A percentile compares a stretch with the other conserved stretches of the same genome.
Evolutionary conservation across 1,140 invertebrate species (phyloP).

Genomic region (Anthonomus grandis): DNA sequence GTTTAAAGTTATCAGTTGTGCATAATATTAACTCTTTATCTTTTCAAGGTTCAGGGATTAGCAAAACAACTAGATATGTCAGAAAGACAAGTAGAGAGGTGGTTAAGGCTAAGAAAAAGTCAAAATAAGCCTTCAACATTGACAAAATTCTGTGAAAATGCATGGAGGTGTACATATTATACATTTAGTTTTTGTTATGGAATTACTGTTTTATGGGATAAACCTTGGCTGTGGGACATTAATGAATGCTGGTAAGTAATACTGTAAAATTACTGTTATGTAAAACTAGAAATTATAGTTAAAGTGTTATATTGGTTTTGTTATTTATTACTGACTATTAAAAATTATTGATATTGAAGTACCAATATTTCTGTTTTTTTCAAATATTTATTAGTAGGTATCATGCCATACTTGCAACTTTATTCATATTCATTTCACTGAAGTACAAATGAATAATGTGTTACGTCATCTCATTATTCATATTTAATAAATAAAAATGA

Average conservation of each 20-base stretch:
- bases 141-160: conserved; percentile 89
- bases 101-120: conserved; percentile 76
- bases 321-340: too few species aligned
- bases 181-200: conserved; percentile 80
- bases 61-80: conserved; percentile 84
- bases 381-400: too few species aligned
- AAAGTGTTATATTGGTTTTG: too few species aligned
- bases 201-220: conserved; percentile 78
- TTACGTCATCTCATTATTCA: too few species aligned
- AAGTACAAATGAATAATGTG: too few species aligned
- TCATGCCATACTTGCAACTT: too few species aligned
- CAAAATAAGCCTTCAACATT: conserved; percentile 85
- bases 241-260: conserved; percentile 83
- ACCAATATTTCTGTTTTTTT: too few species aligned
- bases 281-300: too few species aligned
- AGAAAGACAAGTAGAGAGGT: conserved; percentile 81
- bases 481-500: too few species aligned
- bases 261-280: not conserved
- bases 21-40: not conserved
- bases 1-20: not conserved
- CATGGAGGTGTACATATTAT: conserved; percentile 90
- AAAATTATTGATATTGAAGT: too few species aligned
- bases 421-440: too few species aligned
- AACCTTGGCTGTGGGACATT: conserved; percentile 93
- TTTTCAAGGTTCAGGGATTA: conserved; percentile 64